These are phyloP conservation scores for Haplochromis burtoni DNA, from an alignment of 2,113 vertebrate genomes.

Conservation along the genomic window DNA sequence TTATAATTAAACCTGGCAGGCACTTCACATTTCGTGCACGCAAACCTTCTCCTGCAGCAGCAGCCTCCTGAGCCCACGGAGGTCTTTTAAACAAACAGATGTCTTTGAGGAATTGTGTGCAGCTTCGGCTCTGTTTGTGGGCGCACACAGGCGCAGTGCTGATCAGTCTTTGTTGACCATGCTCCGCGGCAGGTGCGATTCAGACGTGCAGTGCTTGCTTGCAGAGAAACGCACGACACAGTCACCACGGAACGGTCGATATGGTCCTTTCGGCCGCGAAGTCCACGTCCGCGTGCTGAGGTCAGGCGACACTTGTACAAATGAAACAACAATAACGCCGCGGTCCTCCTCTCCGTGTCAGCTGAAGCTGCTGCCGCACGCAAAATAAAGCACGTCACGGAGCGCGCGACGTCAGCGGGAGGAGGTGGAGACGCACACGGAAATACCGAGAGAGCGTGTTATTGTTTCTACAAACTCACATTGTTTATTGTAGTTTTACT, in stretches of 20 bases:
- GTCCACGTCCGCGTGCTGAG: not conserved
- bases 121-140: not conserved
- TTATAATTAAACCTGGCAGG: constrained; percentile 12
- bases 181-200: constrained; percentile 41
- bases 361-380: constrained; percentile 23
- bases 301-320: not conserved
- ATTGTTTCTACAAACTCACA: not conserved
- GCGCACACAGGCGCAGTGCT: not conserved
- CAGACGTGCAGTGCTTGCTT: not conserved
- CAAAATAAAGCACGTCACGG: constrained; percentile 34
- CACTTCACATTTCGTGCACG: not conserved
- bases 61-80: not conserved
- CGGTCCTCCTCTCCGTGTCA: not conserved
- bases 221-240: not conserved
- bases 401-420: constrained; percentile 37
- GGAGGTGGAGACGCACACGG: not conserved
- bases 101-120: not conserved
- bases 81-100: not conserved
- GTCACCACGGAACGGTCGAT: not conserved
- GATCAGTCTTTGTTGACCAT: constrained; percentile 53
- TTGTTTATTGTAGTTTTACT: not conserved
- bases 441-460: not conserved
- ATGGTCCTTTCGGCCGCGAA: not conserved
- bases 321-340: not conserved
- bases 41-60: not conserved